phyloP scores from a whole-genome alignment of 2,888 invertebrate genomes.

The Sericinus montela region DNA sequence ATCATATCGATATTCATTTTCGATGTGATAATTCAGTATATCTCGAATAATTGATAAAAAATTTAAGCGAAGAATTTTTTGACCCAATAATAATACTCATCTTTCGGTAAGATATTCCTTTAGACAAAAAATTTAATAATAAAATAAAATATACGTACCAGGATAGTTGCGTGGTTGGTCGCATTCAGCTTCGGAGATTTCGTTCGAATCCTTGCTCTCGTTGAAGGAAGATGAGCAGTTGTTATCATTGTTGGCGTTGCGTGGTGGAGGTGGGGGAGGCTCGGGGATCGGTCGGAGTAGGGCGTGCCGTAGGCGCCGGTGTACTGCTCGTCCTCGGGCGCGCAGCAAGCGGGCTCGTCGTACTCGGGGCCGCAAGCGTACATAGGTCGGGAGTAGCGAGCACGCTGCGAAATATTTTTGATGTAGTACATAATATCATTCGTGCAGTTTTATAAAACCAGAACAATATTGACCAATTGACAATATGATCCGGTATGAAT shows the following conservation, averaged over 20 bases:
- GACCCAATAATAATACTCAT: too few species aligned
- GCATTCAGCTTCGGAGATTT: conserved; percentile 95
- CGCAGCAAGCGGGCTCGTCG: conserved; percentile 95
- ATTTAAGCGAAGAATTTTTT: too few species aligned
- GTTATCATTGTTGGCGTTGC: conserved; percentile 88
- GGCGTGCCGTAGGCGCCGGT: conserved; percentile 94
- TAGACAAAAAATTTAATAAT: too few species aligned
- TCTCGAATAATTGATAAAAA: too few species aligned
- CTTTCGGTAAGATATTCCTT: too few species aligned
- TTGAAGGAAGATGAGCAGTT: conserved; percentile 91
- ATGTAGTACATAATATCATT: too few species aligned
- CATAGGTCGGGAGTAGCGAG: conserved; percentile 86
- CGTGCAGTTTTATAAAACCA: too few species aligned
- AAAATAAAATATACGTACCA: conserved; percentile 75
- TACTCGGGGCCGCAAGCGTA: conserved; percentile 89
- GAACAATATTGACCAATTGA: too few species aligned
- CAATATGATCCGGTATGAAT: too few species aligned
- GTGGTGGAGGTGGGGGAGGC: conserved; percentile 87
- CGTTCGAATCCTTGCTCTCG: conserved; percentile 96
- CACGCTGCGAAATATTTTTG: conserved; percentile 65
- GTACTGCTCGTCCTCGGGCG: conserved; percentile 94
- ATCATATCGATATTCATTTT: too few species aligned
- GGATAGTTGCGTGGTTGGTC: conserved; percentile 93
- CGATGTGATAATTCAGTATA: too few species aligned
- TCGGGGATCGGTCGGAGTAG: conserved; percentile 88